Evolutionary conservation across 2,113 vertebrate species (phyloP), one percentile per base, ranked within the genome.

Genomic region (Chloroceryle aenea): DNA sequence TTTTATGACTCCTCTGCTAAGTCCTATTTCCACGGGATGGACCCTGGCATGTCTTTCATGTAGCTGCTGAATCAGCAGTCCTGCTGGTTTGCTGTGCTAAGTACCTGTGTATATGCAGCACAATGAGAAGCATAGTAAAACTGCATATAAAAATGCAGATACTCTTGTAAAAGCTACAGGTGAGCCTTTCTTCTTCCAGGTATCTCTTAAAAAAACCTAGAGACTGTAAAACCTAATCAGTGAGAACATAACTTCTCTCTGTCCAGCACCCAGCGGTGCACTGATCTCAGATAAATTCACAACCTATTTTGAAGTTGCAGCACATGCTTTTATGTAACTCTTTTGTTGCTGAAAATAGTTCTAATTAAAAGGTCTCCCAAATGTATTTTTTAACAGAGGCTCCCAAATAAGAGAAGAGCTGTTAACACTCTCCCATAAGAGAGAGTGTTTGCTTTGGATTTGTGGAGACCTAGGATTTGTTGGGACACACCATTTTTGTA

Each of bases 181-280:
- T 42, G 26, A 71, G 69, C 63, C 38, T 85, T 55, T 53, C 69
- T 56, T 34, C 29, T 75, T 81, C 68, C 43, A 55, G 52, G 42
- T 55, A 66, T 14, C 23, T 53, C 27, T 78, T 74, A 11, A 13
- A 62, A 78, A 63, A 29, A 40, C 38, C 63, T 27, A 63, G n/a
- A 40, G 66, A 23, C n/a, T 36, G 13, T 96, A 94, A 96, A 97
- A 82, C 1, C 6, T 71, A 72, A 87, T 92, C 27, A 32, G 13
- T 15, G 4, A 64, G 53, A 73, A 21, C 9, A 32, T 14, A 45
- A 55, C 47, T 67, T 90, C 47, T 20, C 22, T 48, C 34, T 74
- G 7, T 66, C 19, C 32, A 75, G 62, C 81, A 73, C 32, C 34
- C 81, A 58, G n/a, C 55, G 32, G 22, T 40, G 89, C 72, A 8